phyloP scores from a whole-genome alignment of 1,140 invertebrate species.

The Dinoponera quadriceps region DNA sequence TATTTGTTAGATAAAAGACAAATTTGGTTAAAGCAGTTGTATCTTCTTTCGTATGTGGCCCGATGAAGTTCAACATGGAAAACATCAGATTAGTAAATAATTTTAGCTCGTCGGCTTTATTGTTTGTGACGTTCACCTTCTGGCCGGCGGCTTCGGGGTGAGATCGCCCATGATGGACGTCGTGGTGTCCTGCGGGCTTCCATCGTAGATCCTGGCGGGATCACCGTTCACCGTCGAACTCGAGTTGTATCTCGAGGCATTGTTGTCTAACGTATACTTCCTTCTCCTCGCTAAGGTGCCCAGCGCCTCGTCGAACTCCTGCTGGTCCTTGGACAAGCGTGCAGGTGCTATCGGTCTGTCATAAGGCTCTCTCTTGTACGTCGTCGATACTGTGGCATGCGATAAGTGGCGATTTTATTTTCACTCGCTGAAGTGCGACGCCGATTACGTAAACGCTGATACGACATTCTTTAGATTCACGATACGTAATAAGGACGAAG shows the following conservation, averaged over 20 bases:
- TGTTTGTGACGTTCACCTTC: constrained; percentile 71
- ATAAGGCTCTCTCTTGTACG: constrained; percentile 78
- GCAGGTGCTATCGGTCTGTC: constrained; percentile 72
- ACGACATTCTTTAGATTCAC: neutral
- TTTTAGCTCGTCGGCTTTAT: neutral
- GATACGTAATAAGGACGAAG: neutral
- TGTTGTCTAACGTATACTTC: constrained; percentile 81
- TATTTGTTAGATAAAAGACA: no score
- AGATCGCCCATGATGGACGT: constrained; percentile 77
- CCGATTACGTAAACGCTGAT: neutral
- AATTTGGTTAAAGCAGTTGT: no score
- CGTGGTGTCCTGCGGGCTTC: constrained; percentile 77
- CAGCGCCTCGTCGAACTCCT: constrained; percentile 82
- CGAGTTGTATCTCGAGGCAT: constrained; percentile 73
- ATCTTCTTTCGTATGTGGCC: no score
- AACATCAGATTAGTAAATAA: no score
- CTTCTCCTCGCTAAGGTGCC: constrained; percentile 80
- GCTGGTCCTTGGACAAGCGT: constrained; percentile 77
- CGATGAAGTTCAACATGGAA: no score
- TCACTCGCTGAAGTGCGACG: constrained; percentile 24
- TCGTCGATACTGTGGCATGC: constrained; percentile 75
- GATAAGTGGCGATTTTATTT: constrained; percentile 28
- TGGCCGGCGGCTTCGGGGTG: constrained; percentile 80
- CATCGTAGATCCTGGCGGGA: constrained; percentile 75
- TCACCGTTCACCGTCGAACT: constrained; percentile 79